Conservation (phyloP, 1,140 invertebrate genomes). For the Sinella curviseta region DNA sequence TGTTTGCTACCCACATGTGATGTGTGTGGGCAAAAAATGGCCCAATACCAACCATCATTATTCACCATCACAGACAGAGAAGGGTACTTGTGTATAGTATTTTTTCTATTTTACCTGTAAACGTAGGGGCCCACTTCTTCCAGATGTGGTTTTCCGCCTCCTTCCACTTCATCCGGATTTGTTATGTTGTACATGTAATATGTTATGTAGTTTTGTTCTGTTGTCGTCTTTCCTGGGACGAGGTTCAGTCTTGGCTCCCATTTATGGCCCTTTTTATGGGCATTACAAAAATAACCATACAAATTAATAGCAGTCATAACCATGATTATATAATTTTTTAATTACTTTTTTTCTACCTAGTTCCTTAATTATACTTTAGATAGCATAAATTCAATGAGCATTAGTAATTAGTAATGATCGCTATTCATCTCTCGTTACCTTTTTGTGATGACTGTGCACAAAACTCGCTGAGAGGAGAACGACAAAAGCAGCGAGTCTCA, state of each 20-base stretch:
- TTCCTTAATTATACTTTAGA: background rate
- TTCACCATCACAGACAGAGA: background rate
- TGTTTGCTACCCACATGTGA: too few species aligned
- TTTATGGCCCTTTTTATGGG: conserved; percentile 6
- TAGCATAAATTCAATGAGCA: background rate
- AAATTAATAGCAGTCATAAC: background rate
- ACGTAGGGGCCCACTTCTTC: conserved; percentile 41
- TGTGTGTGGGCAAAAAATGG: background rate
- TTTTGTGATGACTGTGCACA: conserved; percentile 23
- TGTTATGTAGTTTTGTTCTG: conserved; percentile 33
- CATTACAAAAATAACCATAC: background rate
- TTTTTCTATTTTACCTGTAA: conserved; percentile 42
- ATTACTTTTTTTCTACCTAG: background rate
- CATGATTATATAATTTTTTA: background rate
- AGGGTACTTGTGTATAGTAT: too few species aligned
- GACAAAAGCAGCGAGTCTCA: background rate
- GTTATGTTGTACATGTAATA: conserved; percentile 47
- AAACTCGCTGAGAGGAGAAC: background rate
- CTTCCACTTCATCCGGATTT: conserved; percentile 43
- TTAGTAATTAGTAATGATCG: background rate
- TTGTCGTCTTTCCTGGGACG: conserved; percentile 24
- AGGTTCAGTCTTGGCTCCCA: conserved; percentile 28
- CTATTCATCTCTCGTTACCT: background rate
- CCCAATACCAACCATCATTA: background rate
- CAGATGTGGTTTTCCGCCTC: conserved; percentile 32